Evolutionary conservation across 2,113 vertebrate genomes (phyloP).

Genomic region (Daubentonia madagascariensis): DNA sequence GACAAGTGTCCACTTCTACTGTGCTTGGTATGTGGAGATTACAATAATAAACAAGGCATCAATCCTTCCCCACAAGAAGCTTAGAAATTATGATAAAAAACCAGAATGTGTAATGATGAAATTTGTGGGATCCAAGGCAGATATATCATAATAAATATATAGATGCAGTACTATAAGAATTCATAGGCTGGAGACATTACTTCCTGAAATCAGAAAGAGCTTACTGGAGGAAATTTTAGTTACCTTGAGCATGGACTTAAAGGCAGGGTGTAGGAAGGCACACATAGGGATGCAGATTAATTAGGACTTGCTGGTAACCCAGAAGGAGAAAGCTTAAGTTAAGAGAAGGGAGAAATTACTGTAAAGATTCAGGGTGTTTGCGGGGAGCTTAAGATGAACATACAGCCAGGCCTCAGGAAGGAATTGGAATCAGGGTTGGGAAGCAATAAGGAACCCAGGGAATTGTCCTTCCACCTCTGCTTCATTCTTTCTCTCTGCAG

Average conservation of each 20-base stretch:
- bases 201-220: neutral
- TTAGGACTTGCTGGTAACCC: neutral
- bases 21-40: neutral
- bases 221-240: neutral
- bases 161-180: neutral
- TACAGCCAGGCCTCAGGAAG: neutral
- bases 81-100: neutral
- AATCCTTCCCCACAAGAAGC: neutral
- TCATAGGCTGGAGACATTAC: neutral
- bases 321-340: neutral
- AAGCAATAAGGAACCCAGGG: neutral
- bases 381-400: neutral
- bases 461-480: neutral
- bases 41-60: neutral
- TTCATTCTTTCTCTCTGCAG: neutral
- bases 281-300: neutral
- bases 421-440: neutral
- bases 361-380: neutral
- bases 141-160: neutral
- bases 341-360: neutral
- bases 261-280: neutral
- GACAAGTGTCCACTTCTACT: neutral
- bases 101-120: neutral
- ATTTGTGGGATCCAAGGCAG: neutral
- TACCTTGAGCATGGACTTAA: neutral